Percentiles rank a stretch among this genome's conserved stretches.
Conservation (phyloP, 2,888 invertebrate genomes). For the Cryptus viduatorius region DNA sequence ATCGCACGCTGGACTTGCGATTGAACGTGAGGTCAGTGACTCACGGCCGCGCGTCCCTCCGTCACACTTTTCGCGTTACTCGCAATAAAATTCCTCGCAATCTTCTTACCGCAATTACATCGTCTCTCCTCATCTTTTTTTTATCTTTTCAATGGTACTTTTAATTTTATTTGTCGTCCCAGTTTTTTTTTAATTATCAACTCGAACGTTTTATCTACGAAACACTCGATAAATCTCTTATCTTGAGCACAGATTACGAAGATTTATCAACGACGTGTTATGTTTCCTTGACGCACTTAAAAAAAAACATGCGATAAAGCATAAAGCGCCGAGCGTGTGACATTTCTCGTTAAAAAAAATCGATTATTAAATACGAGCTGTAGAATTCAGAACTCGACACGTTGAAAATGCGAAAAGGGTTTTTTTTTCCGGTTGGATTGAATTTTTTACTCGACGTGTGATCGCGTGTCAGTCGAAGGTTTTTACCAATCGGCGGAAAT, state of each 20-base stretch:
- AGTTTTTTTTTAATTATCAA: not conserved
- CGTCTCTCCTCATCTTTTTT: not conserved
- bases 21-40: conserved; percentile 81
- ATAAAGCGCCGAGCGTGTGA: not conserved
- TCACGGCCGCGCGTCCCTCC: conserved; percentile 72
- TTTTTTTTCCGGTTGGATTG: no score
- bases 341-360: not conserved
- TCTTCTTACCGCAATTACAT: not conserved
- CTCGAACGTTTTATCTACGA: not conserved
- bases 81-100: not conserved
- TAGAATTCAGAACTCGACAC: not conserved
- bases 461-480: not conserved
- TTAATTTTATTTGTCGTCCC: not conserved
- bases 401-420: not conserved
- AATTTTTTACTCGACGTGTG: not conserved
- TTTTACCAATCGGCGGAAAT: no score
- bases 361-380: not conserved
- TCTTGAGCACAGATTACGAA: not conserved
- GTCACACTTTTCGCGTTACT: not conserved
- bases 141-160: not conserved
- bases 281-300: not conserved
- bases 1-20: conserved; percentile 79
- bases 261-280: not conserved
- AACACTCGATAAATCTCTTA: not conserved
- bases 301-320: not conserved